These are phyloP conservation scores for Campoletis sonorensis DNA, from an alignment of 1,140 invertebrate genomes.

Conservation along the genomic window DNA sequence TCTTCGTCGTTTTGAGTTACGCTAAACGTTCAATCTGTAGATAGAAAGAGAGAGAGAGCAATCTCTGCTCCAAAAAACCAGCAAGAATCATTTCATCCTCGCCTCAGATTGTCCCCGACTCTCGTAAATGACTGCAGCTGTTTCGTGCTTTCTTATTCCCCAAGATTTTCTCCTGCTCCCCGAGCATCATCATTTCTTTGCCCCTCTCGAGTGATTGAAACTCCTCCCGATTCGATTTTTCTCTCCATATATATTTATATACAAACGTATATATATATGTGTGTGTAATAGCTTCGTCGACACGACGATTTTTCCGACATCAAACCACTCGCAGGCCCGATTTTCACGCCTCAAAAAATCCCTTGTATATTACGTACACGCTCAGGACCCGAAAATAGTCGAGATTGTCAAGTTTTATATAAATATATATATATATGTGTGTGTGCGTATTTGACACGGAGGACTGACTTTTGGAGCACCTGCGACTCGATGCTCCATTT, in stretches of 20 bases:
- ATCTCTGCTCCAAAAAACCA: slow-evolving; percentile 31
- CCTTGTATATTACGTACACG: background rate
- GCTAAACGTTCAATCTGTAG: slow-evolving; percentile 48
- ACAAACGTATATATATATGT: background rate
- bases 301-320: slow-evolving; percentile 23
- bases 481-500: background rate
- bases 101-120: background rate
- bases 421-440: too few species aligned
- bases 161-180: background rate
- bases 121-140: slow-evolving; percentile 45
- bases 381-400: slow-evolving; percentile 11
- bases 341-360: slow-evolving; percentile 28
- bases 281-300: background rate
- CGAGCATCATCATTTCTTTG: background rate
- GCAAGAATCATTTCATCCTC: slow-evolving; percentile 31
- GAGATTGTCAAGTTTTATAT: slow-evolving; percentile 24
- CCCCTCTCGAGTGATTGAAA: background rate
- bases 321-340: background rate
- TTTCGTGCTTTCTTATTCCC: slow-evolving; percentile 32
- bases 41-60: slow-evolving; percentile 5
- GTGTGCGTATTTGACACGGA: background rate
- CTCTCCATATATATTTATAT: background rate
- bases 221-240: slow-evolving; percentile 40
- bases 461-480: slow-evolving; percentile 18
- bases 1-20: slow-evolving; percentile 34